Percentiles rank a stretch among this genome's conserved stretches.
phyloP scores from a whole-genome alignment of 1,140 invertebrate genomes.

The Microplitis mediator region DNA sequence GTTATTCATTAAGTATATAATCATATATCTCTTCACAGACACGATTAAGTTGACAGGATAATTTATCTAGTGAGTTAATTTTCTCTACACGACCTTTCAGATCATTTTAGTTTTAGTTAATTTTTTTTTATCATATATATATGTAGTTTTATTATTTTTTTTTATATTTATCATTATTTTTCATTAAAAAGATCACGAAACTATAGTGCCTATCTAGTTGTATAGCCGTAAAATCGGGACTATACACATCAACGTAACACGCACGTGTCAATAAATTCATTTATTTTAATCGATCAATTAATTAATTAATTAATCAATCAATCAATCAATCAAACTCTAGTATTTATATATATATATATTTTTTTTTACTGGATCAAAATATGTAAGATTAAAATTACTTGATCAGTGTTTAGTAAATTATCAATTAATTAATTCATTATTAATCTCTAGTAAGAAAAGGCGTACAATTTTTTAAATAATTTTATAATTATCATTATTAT shows the following conservation, averaged over 20 bases:
- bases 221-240: conserved; percentile 28
- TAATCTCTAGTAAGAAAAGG: background rate
- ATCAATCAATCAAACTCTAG: background rate
- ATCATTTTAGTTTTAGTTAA: conserved; percentile 23
- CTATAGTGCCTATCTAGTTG: conserved; percentile 45
- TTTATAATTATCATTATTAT: background rate
- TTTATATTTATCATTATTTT: too few species aligned
- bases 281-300: background rate
- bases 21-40: conserved; percentile 33
- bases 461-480: background rate
- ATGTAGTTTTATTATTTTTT: background rate
- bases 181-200: conserved; percentile 25
- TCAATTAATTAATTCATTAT: background rate
- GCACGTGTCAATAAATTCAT: conserved; percentile 22
- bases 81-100: conserved; percentile 20
- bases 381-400: too few species aligned
- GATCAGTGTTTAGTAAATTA: too few species aligned
- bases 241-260: conserved; percentile 41
- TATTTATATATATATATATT: background rate
- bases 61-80: conserved; percentile 21
- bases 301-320: background rate
- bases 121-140: conserved; percentile 20
- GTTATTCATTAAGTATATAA: conserved; percentile 5
- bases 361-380: background rate
- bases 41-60: conserved; percentile 38